Evolutionary conservation across 1,140 invertebrate species (phyloP).

Genomic region (Diuraphis noxia): DNA sequence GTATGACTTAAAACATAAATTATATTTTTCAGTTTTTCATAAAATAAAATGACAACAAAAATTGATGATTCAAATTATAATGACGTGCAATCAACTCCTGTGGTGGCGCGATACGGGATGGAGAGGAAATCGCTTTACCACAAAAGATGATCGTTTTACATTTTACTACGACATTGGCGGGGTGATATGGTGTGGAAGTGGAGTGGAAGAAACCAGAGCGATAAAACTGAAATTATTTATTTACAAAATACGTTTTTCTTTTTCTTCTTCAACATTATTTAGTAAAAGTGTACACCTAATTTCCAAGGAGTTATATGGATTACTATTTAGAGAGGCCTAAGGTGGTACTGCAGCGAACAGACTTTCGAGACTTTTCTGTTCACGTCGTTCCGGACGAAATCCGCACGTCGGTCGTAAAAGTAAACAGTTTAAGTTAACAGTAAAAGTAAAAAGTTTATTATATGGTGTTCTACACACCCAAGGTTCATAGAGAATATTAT

Average conservation of each 20-base stretch:
- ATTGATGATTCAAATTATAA: conserved; percentile 43
- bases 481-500: background rate
- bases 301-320: background rate
- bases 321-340: background rate
- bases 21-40: background rate
- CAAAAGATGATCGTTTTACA: conserved; percentile 14
- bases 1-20: background rate
- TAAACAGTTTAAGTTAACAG: no score
- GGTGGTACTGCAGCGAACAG: background rate
- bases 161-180: background rate
- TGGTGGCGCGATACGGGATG: background rate
- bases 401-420: background rate
- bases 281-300: conserved; percentile 18
- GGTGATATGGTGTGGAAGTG: no score
- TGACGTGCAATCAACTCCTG: background rate
- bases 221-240: conserved; percentile 31
- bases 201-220: background rate
- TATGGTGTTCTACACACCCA: background rate
- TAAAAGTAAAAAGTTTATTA: no score
- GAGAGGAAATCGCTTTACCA: background rate
- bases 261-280: no score
- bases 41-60: background rate
- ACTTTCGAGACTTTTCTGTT: background rate
- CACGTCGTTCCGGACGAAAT: background rate
- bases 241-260: background rate